phyloP scores from a whole-genome alignment of 2,113 vertebrate species.

The Calidris pugnax region DNA sequence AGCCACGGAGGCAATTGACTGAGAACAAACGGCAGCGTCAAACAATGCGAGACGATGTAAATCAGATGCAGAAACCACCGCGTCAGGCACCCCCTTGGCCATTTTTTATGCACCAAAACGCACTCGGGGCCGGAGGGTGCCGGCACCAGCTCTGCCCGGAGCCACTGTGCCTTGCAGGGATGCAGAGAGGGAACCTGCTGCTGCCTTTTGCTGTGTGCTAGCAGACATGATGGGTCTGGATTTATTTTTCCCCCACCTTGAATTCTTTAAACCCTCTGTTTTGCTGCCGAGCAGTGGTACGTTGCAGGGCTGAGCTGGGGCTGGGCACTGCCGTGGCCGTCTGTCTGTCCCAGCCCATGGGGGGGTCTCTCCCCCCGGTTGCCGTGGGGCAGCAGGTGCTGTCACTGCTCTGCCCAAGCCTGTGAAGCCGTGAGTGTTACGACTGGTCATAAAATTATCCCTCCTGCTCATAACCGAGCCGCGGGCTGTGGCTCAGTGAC shows the following conservation, averaged over 20 bases:
- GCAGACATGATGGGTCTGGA: neutral
- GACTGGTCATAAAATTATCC: neutral
- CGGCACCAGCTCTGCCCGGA: accelerated
- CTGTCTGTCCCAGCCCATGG: accelerated
- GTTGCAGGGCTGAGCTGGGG: neutral
- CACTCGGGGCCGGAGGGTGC: neutral
- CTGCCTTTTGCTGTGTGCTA: accelerated
- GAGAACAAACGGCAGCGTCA: neutral
- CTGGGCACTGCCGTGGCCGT: accelerated
- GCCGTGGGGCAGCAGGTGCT: accelerated
- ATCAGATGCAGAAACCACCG: neutral
- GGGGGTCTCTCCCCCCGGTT: neutral
- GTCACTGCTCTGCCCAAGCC: neutral
- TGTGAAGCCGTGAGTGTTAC: neutral
- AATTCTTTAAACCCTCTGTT: too few relatives aligned
- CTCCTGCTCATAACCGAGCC: neutral
- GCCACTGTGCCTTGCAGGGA: accelerated
- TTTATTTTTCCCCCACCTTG: neutral
- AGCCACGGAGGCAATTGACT: neutral
- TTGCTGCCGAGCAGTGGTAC: accelerated
- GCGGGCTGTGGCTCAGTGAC: neutral
- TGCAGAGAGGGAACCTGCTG: neutral
- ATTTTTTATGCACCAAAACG: neutral
- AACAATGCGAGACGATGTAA: neutral
- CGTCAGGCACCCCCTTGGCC: neutral